These are phyloP conservation scores for Andricus grossulariae DNA, from an alignment of 1,140 invertebrate genomes.

Conservation along the genomic window DNA sequence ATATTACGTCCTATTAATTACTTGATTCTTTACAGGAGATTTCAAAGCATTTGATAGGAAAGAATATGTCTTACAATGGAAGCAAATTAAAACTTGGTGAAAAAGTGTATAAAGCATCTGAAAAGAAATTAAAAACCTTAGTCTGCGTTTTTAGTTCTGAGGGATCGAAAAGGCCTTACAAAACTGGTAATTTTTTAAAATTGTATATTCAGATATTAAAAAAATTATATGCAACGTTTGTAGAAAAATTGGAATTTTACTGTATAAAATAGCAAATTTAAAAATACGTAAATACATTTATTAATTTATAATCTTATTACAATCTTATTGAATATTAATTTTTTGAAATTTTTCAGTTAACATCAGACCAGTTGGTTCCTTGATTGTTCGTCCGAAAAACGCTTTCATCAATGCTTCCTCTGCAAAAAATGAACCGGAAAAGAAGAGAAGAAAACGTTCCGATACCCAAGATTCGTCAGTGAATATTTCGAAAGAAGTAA, in stretches of 20 bases:
- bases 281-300: too few species aligned
- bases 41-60: not conserved
- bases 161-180: not conserved
- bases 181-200: constrained; percentile 8
- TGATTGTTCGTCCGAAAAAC: not conserved
- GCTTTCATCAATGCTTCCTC: not conserved
- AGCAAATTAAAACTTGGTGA: not conserved
- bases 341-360: constrained; percentile 1
- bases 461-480: not conserved
- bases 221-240: too few species aligned
- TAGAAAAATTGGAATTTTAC: too few species aligned
- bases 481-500: not conserved
- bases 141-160: not conserved
- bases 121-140: not conserved
- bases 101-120: not conserved
- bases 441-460: not conserved
- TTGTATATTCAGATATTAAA: too few species aligned
- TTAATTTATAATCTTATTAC: too few species aligned
- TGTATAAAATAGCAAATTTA: too few species aligned
- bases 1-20: not conserved
- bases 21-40: constrained; percentile 4
- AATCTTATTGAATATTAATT: not conserved
- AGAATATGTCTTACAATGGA: not conserved
- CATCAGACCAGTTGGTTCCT: not conserved
- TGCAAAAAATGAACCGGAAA: not conserved